Evolutionary conservation across 2,797 vertebrate species (phyloP), one percentile per base, ranked within the genome.

Genomic region (Gallirallus australis): DNA sequence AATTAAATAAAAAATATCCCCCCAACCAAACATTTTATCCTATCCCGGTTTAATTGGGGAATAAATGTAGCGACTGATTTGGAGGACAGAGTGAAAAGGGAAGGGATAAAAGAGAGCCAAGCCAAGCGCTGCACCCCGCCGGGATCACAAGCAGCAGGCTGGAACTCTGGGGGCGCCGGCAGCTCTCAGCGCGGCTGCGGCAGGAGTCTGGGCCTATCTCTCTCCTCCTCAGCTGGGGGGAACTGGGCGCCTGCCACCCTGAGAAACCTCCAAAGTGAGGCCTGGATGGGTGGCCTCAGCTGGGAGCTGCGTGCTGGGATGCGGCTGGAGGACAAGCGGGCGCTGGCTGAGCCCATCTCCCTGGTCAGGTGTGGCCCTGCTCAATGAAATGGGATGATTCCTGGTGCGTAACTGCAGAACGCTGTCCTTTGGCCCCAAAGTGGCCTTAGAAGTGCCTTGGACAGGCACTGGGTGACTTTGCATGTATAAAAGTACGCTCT

Each of bases 61-160:
- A 91, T 91, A 94, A 96, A 89, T 64, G 85, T 96, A 92, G 76
- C 77, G 86, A 78, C 45, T 87, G 48, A 72, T 85, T 92, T 94
- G 86, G 78, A 95, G 79, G 68, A 53, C 56, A 72, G 78, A 88
- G 69, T 61, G 79, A 80, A 95, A 96, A 87, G 83, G 71, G 63
- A 75, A 85, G 45, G 75, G 69, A 94, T 90, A 79, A 91, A 94
- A 92, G 86, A 9, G 4, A 85, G 94, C 5, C 3, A 42, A 86
- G 88, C 73, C 48, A 7, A 30, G 89, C 1, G 0, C 64, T 66
- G 92, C 59, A 13, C 77, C 77, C 92, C 2, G n/a, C 73, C 0
- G 6, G 20, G 91, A 89, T 94, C 77, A 48, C 45, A 68, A 65
- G 79, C 65, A 33, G 80, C 87, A 53, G 71, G 45, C 80, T 89